Percentiles rank a stretch among this genome's conserved stretches.
These are phyloP conservation scores for Drosophila meridionalis DNA, from an alignment of 2,888 invertebrate genomes.

Conservation along the genomic window DNA sequence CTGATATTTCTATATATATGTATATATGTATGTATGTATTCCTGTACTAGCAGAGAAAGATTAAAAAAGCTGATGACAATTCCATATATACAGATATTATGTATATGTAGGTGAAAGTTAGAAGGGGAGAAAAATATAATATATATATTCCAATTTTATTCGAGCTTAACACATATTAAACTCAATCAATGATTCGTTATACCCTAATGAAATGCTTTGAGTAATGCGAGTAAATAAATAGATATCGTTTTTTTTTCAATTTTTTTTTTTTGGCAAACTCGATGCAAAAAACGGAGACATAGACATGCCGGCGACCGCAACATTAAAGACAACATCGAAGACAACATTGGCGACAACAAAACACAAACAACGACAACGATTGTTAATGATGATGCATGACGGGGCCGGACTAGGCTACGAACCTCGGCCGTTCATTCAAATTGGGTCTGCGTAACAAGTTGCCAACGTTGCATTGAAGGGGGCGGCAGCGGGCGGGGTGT, in stretches of 20 bases:
- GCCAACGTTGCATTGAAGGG: conserved; percentile 36
- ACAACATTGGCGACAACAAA: conserved; percentile 42
- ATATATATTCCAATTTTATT: not conserved
- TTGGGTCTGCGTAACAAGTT: conserved; percentile 62
- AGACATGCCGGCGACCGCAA: conserved; percentile 60
- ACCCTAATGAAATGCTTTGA: conserved; percentile 12
- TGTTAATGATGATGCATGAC: conserved; percentile 39
- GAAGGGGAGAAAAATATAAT: too few relatives aligned
- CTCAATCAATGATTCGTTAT: not conserved
- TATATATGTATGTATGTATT: too few relatives aligned
- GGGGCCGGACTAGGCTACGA: conserved; percentile 21
- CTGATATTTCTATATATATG: not conserved
- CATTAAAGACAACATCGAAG: conserved; percentile 47
- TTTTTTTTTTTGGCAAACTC: conserved; percentile 35
- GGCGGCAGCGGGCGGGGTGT: conserved; percentile 19
- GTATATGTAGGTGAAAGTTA: not conserved
- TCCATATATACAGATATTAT: not conserved
- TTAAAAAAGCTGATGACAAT: not conserved
- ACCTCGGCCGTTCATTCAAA: conserved; percentile 41
- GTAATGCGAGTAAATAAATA: conserved; percentile 43
- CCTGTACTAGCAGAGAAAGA: not conserved
- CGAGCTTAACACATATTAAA: not conserved
- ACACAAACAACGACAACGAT: conserved; percentile 20
- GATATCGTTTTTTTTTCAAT: conserved; percentile 10
- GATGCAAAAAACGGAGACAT: conserved; percentile 45